Evolutionary conservation across 2,797 vertebrate genomes (phyloP).

Genomic region (Falco novaeseelandiae): DNA sequence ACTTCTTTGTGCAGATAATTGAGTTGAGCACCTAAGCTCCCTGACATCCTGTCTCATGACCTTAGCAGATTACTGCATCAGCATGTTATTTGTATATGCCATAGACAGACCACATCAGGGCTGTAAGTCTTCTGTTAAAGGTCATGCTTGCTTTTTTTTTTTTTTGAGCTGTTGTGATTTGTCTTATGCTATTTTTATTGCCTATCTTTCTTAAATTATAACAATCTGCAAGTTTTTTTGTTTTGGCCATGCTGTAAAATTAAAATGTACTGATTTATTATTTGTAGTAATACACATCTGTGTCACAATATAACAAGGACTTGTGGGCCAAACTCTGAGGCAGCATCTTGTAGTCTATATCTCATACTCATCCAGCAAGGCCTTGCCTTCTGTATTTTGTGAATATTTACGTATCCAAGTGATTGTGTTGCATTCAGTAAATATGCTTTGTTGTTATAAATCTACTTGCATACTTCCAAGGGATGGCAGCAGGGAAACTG

Average conservation of each 20-base stretch:
- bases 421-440: neutral
- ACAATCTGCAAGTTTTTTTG: neutral
- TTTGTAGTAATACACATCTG: neutral
- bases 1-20: neutral
- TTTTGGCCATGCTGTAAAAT: neutral
- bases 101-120: neutral
- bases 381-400: neutral
- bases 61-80: neutral
- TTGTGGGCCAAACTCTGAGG: neutral
- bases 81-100: neutral
- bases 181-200: neutral
- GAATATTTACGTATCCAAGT: neutral
- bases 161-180: neutral
- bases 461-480: neutral
- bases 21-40: neutral
- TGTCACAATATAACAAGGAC: neutral
- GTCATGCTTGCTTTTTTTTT: neutral
- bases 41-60: neutral
- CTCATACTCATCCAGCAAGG: neutral
- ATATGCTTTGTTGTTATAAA: neutral
- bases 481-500: neutral
- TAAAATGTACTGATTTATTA: neutral
- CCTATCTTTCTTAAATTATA: neutral
- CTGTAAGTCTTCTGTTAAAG: neutral
- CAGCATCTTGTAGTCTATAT: neutral